These are phyloP conservation scores for Neogobius melanostomus DNA, from an alignment of 2,113 vertebrate species.

Conservation along the genomic window DNA sequence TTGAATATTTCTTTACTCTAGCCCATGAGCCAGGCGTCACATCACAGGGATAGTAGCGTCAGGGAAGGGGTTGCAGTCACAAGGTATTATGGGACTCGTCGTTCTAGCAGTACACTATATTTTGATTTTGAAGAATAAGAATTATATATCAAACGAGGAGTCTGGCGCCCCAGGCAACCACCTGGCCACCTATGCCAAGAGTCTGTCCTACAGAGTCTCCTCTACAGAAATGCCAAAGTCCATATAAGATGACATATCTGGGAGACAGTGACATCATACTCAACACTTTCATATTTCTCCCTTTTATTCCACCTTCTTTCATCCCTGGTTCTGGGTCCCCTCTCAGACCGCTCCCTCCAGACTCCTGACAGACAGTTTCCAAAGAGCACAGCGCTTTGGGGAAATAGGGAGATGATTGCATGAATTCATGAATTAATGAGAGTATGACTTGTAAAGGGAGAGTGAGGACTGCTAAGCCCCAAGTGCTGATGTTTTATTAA, in stretches of 20 bases:
- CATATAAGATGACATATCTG: slow-evolving; percentile 44
- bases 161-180: too few species aligned
- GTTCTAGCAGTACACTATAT: too few species aligned
- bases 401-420: slow-evolving; percentile 66
- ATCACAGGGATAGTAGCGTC: too few species aligned
- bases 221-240: slow-evolving; percentile 51
- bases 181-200: too few species aligned
- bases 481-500: slow-evolving; percentile 74
- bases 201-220: slow-evolving; percentile 17
- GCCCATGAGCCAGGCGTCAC: too few species aligned
- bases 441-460: slow-evolving; percentile 54
- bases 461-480: slow-evolving; percentile 62
- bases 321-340: slow-evolving; percentile 8
- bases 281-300: slow-evolving; percentile 9
- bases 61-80: too few species aligned
- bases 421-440: slow-evolving; percentile 74
- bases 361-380: slow-evolving; percentile 59
- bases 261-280: slow-evolving; percentile 56
- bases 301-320: slow-evolving; percentile 23
- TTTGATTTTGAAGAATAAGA: too few species aligned
- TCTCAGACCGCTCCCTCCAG: slow-evolving; percentile 33
- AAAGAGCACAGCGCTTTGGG: slow-evolving; percentile 57
- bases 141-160: too few species aligned
- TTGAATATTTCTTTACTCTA: not conserved
- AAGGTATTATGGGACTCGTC: too few species aligned